Base-by-base conservation (phyloP, 2,888 invertebrate species). In the Apamea anceps region DNA sequence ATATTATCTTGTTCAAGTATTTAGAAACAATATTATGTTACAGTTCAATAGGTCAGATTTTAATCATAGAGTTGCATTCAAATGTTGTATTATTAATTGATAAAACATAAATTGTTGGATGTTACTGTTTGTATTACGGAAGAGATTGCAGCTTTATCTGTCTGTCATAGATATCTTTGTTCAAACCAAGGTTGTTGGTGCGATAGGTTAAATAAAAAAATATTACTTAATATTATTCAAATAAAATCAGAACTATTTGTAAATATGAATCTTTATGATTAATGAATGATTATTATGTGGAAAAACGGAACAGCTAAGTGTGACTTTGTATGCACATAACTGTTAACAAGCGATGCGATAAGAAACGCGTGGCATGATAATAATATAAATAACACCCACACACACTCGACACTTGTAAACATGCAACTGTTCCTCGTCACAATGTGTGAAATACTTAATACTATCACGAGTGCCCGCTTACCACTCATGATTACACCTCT, bases 341-440 rank as follows among this genome's bases (percentile, higher is more conserved):
- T 82, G 79, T 76, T 77, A 65, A 42, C 72, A 63, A 83, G 68
- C 73, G 71, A 79, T 72, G 78, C 73, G 90, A 90, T 88, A 90
- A 90, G 86, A 84, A 78, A 81, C 83, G 85, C 86, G 89, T 87
- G 91, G 79, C 76, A 57, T 70, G 85, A 90, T 91, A 91, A 89
- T 82, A 91, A 89, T 85, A 88, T 88, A 89, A 89, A 90, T 90
- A 91, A 79, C 77, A 89, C 80, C 67, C 86, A 86, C 84, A 87
- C 83, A 85, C 57, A 79, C 67, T 72, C 81, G 72, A 74, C 70
- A 80, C 75, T 81, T 77, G 85, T 88, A 87, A 89, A 90, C 87
- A 90, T 82, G 72, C 67, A 72, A 79, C 77, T 75, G 72, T 77
- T 79, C 70, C 85, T 81, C 73, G 60, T 66, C 54, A 76, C 51